Percentiles rank a stretch among this genome's conserved stretches.
Evolutionary conservation across 1,140 invertebrate genomes (phyloP).

Genomic region (Bombus fervidus): DNA sequence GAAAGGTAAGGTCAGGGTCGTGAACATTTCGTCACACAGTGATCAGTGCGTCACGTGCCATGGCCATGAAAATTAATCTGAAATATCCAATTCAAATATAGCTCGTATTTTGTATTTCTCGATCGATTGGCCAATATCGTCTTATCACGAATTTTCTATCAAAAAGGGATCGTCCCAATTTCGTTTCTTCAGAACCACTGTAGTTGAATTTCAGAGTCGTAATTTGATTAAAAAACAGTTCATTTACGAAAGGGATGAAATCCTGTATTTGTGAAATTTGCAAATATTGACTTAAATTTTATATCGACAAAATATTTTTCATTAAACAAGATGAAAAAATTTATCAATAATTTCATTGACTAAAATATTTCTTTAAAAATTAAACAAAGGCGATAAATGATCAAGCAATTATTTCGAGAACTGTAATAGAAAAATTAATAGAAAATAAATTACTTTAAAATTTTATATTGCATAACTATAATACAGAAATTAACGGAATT

Average conservation of each 20-base stretch:
- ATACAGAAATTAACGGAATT: too few species aligned
- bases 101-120: background rate
- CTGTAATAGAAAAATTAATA: background rate
- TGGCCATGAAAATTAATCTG: conserved; percentile 6
- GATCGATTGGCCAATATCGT: background rate
- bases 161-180: background rate
- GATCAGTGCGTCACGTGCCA: conserved; percentile 8
- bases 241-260: background rate
- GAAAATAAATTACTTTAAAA: background rate
- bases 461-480: too few species aligned
- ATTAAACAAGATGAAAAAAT: background rate
- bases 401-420: background rate
- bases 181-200: background rate
- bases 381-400: too few species aligned
- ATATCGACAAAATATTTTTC: background rate
- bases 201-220: background rate
- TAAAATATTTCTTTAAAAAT: background rate
- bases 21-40: conserved; percentile 11
- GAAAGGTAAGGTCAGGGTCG: conserved; percentile 29
- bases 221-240: background rate
- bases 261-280: background rate
- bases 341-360: background rate
- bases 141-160: too few species aligned
- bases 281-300: background rate
- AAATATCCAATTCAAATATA: too few species aligned